Conservation (phyloP, 1,140 invertebrate species). For the Whitmania pigra region DNA sequence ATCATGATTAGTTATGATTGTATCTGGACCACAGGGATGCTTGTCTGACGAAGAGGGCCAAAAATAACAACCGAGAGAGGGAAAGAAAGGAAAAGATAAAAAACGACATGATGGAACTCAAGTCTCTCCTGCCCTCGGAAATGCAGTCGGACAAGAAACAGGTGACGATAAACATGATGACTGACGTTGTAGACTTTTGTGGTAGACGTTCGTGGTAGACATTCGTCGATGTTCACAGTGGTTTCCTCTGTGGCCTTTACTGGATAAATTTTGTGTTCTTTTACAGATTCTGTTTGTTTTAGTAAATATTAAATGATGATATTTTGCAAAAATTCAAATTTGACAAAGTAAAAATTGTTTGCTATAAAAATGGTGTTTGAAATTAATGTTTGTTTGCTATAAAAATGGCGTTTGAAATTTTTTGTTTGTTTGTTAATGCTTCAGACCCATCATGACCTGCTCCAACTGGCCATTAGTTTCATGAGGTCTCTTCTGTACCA, state of each 20-base stretch:
- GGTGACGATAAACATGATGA: neutral
- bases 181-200: too few relatives aligned
- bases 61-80: constrained; percentile 7
- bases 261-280: too few relatives aligned
- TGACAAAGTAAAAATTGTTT: too few relatives aligned
- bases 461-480: constrained; percentile 4
- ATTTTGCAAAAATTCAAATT: too few relatives aligned
- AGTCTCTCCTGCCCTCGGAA: constrained; percentile 4
- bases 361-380: neutral
- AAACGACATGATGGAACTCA: constrained; percentile 12
- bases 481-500: constrained; percentile 5
- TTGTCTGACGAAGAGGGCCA: too few relatives aligned
- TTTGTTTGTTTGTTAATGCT: neutral
- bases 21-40: too few relatives aligned
- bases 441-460: neutral
- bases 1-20: too few relatives aligned
- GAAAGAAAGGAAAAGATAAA: constrained; percentile 20
- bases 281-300: too few relatives aligned
- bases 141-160: constrained; percentile 11
- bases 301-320: too few relatives aligned
- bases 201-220: too few relatives aligned
- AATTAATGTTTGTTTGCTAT: neutral
- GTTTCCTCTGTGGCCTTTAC: neutral
- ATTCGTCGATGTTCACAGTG: neutral
- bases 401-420: neutral